Evolutionary conservation across 2,113 vertebrate species (phyloP).

Genomic region (Aphyosemion australe): DNA sequence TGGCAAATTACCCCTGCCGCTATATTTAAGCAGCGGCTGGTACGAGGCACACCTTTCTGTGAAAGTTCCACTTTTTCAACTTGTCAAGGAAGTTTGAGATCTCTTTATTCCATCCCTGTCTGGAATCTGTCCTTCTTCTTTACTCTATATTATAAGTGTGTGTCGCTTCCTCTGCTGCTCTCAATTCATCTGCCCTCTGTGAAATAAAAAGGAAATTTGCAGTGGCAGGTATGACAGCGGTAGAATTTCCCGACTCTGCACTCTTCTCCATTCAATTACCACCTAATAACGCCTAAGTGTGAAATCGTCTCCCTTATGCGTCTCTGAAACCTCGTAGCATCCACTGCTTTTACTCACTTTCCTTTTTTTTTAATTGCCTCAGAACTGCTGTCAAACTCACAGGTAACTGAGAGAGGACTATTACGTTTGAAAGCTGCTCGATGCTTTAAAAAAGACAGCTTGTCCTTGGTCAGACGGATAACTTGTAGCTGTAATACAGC

Average conservation of each 20-base stretch:
- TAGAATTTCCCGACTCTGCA: constrained; percentile 35
- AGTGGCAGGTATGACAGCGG: constrained; percentile 50
- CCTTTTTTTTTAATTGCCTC: constrained; percentile 7
- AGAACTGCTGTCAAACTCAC: constrained; percentile 15
- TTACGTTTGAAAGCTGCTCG: constrained; percentile 45
- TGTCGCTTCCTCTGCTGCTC: not conserved
- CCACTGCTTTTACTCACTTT: not conserved
- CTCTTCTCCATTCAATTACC: constrained; percentile 66
- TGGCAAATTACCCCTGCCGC: constrained; percentile 56
- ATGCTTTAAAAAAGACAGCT: constrained; percentile 36
- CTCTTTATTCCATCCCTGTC: constrained; percentile 40
- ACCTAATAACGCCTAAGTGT: constrained; percentile 68
- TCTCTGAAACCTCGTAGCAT: constrained; percentile 3
- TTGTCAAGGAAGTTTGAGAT: constrained; percentile 64
- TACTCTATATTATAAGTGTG: not conserved
- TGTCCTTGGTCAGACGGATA: constrained; percentile 25
- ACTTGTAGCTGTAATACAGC: constrained; percentile 29
- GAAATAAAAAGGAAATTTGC: constrained; percentile 56
- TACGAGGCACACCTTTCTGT: constrained; percentile 44
- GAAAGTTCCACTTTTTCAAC: constrained; percentile 44
- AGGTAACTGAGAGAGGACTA: constrained; percentile 29
- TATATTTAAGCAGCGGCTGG: constrained; percentile 55
- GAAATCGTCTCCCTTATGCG: constrained; percentile 45
- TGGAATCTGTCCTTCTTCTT: constrained; percentile 8
- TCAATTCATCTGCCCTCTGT: constrained; percentile 17